Evolutionary conservation across 2,113 vertebrate genomes (phyloP).

Genomic region (Ciconia boyciana): DNA sequence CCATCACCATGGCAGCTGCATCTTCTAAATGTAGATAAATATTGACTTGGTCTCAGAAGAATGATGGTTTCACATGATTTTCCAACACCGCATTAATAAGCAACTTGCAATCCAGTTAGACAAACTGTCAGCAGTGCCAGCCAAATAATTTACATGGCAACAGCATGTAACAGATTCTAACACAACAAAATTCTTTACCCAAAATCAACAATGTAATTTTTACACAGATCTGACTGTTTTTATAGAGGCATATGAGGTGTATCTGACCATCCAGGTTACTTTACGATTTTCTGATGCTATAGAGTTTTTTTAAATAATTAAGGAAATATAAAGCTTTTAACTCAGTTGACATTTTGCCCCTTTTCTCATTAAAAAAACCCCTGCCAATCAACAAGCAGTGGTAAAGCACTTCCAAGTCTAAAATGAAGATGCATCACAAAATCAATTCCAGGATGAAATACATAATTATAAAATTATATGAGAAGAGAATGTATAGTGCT

Average conservation of each 20-base stretch:
- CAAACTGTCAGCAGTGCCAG: constrained; percentile 20
- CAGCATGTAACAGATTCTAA: not conserved
- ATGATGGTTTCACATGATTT: not conserved
- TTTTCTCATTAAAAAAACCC: not conserved
- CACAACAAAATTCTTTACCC: not conserved
- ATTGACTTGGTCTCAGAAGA: constrained; percentile 31
- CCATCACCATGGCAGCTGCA: not conserved
- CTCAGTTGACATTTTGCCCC: not conserved
- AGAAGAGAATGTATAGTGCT: not conserved
- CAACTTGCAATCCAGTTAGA: constrained; percentile 24
- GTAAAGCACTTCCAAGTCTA: not conserved
- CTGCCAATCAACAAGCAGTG: not conserved
- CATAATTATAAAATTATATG: not conserved
- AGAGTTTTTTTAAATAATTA: not conserved
- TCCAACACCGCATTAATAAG: constrained; percentile 29
- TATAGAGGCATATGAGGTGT: not conserved
- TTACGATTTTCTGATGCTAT: not conserved
- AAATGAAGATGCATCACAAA: not conserved
- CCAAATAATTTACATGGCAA: constrained; percentile 30
- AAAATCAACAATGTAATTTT: not conserved
- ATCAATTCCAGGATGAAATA: not conserved
- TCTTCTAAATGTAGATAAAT: constrained; percentile 3
- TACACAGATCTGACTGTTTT: not conserved
- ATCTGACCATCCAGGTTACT: not conserved
- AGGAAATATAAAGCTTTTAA: not conserved